Evolutionary conservation across 1,140 invertebrate genomes (phyloP).

Genomic region (Oscheius sp.): DNA sequence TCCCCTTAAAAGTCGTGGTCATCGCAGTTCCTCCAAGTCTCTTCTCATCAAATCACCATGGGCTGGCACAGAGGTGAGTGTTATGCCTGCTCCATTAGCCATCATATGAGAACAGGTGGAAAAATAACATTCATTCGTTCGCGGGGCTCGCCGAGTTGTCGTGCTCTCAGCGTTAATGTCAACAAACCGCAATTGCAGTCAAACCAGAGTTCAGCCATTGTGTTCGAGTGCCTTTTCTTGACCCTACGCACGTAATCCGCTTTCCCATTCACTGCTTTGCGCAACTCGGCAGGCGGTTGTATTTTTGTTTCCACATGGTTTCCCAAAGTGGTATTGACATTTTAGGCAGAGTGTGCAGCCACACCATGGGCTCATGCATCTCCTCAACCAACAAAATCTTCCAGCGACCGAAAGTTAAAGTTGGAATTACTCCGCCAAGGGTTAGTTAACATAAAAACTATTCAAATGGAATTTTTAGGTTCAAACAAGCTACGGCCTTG

Average conservation of each 20-base stretch:
- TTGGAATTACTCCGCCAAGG: too few species aligned
- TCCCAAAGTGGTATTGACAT: background rate
- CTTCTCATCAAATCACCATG: background rate
- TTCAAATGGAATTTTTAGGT: background rate
- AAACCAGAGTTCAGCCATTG: too few species aligned
- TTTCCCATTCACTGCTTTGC: background rate
- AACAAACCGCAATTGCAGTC: too few species aligned
- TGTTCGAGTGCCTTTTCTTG: too few species aligned
- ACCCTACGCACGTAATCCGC: background rate
- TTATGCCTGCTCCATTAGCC: too few species aligned
- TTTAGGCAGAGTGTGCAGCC: slow-evolving; percentile 1
- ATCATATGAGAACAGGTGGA: too few species aligned
- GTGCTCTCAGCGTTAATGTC: too few species aligned
- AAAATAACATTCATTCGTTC: too few species aligned
- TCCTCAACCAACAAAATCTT: background rate
- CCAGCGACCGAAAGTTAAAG: background rate
- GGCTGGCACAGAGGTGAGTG: slow-evolving; percentile 3
- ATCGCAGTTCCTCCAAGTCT: background rate
- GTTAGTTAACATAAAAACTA: too few species aligned
- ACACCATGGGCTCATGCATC: background rate
- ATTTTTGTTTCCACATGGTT: background rate
- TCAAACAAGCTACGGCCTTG: slow-evolving; percentile 3
- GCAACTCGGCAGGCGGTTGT: background rate
- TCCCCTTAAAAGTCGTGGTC: slow-evolving; percentile 2
- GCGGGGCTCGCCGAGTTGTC: too few species aligned